Base-by-base conservation (phyloP, 2,113 vertebrate genomes). In the Cnemophilus loriae region DNA sequence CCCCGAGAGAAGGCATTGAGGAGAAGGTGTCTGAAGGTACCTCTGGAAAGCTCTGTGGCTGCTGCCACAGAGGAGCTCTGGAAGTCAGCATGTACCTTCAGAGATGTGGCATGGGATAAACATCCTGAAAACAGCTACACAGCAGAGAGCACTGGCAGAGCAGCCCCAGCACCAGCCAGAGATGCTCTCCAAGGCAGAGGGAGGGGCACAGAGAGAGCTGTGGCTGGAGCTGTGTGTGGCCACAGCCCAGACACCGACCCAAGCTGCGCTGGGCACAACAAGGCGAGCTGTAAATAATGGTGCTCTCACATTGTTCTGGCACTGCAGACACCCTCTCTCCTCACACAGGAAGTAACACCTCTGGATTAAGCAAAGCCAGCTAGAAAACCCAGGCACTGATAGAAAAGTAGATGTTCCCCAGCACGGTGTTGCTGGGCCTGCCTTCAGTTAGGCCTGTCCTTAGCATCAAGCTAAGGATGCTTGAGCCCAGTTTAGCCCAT, bases 231-330 rank as follows among this genome's bases (percentile, higher is more conserved):
- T 33, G 5, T 5, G 26, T 33, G 46, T 47, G 68, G 18, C 53
- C 67, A 57, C 47, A 71, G 75, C 57, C 39, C 39, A 19, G 50
- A 28, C n/a, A 10, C 17, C 2, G 0, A 2, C 32, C 65, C 64
- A 50, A 2, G 37, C 4, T 19, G 19, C 27, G 37, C 27, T 30
- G 50, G 26, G 59, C 50, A 65, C 44, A 41, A 65, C 1, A 5
- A 46, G 20, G 20, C 0, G 0, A 65, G 46, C 27, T 68, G 71
- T 6, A 26, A 32, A 26, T 7, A 57, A 18, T 9, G 16, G 18
- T 7, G 37, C 19, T 50, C 50, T 92, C 55, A 22, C 5, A 0
- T 23, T 21, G 32, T 27, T 23, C 67, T 24, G n/a, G 57, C 1
- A 0, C 65, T 68, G 44, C 60, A 75, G 52, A 27, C 19, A 35